Evolutionary conservation across 2,113 vertebrate species (phyloP).

Genomic region (Pandion haliaetus): DNA sequence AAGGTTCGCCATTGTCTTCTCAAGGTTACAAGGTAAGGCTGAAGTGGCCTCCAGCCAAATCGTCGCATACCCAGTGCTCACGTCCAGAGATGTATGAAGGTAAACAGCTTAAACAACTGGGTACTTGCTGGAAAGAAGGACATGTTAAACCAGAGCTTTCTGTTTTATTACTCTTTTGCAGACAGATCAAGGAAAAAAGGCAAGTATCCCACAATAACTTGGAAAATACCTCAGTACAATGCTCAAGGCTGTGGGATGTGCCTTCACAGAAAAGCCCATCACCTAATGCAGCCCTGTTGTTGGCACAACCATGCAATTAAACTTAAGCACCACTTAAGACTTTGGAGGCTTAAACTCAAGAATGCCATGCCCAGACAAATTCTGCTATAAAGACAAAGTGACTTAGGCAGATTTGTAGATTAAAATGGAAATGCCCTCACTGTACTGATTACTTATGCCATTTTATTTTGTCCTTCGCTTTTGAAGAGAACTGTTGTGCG

Average conservation of each 20-base stretch:
- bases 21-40: neutral
- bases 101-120: neutral
- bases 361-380: neutral
- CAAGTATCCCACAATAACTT: neutral
- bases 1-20: neutral
- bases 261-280: neutral
- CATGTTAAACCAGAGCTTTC: neutral
- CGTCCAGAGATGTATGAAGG: neutral
- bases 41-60: neutral
- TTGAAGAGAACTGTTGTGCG: conserved; percentile 20
- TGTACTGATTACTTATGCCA: neutral
- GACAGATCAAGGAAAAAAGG: neutral
- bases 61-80: neutral
- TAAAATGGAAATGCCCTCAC: neutral
- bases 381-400: neutral
- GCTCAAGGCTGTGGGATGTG: neutral
- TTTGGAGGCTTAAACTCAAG: neutral
- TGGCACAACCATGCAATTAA: neutral
- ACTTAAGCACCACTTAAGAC: neutral
- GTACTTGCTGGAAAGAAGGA: neutral
- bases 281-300: neutral
- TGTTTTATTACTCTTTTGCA: neutral
- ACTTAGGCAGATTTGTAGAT: neutral
- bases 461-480: neutral
- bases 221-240: neutral